phyloP scores from a whole-genome alignment of 2,113 vertebrate genomes.

The Sylvia atricapilla region DNA sequence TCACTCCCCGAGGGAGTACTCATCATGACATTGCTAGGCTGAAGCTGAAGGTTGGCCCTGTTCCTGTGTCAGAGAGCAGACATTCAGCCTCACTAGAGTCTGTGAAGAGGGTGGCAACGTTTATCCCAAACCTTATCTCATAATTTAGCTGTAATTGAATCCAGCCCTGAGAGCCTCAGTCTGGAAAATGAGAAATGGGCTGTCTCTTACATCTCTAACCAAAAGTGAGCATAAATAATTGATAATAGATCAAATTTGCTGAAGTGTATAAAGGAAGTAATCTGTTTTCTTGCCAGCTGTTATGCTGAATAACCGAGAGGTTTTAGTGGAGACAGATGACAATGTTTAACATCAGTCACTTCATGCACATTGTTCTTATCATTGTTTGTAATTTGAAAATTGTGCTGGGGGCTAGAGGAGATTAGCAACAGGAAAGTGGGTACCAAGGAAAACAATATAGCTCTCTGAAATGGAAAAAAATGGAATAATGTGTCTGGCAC shows the following conservation, averaged over 20 bases:
- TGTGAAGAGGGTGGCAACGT: not conserved
- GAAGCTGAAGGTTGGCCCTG: not conserved
- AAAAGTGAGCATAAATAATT: conserved; percentile 23
- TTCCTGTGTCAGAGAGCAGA: not conserved
- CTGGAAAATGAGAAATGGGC: conserved; percentile 25
- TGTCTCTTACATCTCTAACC: not conserved
- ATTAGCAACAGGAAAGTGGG: conserved; percentile 42
- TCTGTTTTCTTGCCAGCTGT: conserved; percentile 35
- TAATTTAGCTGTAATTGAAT: conserved; percentile 4
- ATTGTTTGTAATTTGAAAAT: conserved; percentile 39
- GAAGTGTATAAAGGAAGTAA: conserved; percentile 17
- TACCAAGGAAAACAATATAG: not conserved
- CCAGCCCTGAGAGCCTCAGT: not conserved
- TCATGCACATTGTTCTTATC: conserved; percentile 8
- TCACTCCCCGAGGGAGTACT: not conserved
- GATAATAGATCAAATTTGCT: conserved; percentile 18
- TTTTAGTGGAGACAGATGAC: conserved; percentile 30
- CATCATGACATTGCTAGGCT: not conserved
- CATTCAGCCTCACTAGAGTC: not conserved
- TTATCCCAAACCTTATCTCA: not conserved
- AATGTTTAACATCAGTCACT: conserved; percentile 27
- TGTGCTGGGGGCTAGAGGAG: conserved; percentile 31
- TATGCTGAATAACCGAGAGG: not conserved
- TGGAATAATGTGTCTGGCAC: not conserved
- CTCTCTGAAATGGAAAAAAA: not conserved